Evolutionary conservation across 2,888 invertebrate genomes (phyloP).

Genomic region (Cheilosia urbana): DNA sequence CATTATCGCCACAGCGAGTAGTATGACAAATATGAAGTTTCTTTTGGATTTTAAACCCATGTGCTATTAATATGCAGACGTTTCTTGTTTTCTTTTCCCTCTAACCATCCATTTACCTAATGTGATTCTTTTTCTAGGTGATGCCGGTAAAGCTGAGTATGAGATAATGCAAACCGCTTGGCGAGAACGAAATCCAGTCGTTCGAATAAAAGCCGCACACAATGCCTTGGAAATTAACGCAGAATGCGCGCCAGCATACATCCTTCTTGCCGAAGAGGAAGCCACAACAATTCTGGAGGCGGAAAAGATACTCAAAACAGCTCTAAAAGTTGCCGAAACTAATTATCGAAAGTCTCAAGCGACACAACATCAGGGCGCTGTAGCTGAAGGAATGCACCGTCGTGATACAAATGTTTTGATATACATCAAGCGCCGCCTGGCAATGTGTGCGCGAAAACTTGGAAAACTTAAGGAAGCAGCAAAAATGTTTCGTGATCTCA

Average conservation of each 20-base stretch:
- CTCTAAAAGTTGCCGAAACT: conserved; percentile 92
- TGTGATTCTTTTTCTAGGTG: conserved; percentile 83
- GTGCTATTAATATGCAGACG: no score
- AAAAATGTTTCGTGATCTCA: conserved; percentile 97
- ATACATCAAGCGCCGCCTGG: conserved; percentile 95
- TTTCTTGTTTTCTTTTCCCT: no score
- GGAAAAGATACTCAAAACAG: conserved; percentile 92
- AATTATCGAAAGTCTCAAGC: conserved; percentile 92
- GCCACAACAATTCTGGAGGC: conserved; percentile 95
- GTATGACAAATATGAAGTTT: no score
- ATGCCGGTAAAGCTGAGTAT: conserved; percentile 93
- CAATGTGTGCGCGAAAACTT: conserved; percentile 98
- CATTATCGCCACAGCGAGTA: no score
- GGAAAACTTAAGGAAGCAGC: conserved; percentile 97
- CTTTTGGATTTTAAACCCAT: no score
- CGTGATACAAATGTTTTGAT: conserved; percentile 97
- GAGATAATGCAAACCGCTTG: conserved; percentile 98
- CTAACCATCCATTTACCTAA: neutral
- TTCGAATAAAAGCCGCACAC: conserved; percentile 95
- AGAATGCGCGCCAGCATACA: conserved; percentile 97
- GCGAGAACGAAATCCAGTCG: conserved; percentile 96
- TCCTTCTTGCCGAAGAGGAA: conserved; percentile 98
- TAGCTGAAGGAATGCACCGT: conserved; percentile 91
- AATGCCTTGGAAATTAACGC: conserved; percentile 93
- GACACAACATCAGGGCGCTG: conserved; percentile 89